Percentiles rank a stretch among this genome's conserved stretches.
phyloP scores from a whole-genome alignment of 2,113 vertebrate species.

The Talpa occidentalis region DNA sequence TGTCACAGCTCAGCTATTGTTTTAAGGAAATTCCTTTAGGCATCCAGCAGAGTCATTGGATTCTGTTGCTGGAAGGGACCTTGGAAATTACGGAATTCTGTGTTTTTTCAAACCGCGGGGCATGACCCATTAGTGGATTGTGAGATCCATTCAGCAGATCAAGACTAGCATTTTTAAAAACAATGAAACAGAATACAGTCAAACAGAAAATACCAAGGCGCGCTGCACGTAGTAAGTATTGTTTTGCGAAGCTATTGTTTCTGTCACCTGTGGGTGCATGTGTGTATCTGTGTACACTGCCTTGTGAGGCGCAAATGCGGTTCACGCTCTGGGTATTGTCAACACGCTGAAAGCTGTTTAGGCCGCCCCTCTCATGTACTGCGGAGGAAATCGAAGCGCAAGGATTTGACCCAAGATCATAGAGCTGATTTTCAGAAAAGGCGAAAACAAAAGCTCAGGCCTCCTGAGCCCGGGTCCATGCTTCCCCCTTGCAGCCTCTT shows the following conservation, averaged over 20 bases:
- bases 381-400: neutral
- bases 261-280: neutral
- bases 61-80: conserved; percentile 50
- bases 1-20: conserved; percentile 59
- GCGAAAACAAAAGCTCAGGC: neutral
- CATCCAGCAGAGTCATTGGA: conserved; percentile 43
- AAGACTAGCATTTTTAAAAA: conserved; percentile 60
- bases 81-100: conserved; percentile 34
- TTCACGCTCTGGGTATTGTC: neutral
- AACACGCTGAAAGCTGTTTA: neutral
- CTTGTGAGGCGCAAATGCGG: neutral
- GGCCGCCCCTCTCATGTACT: neutral
- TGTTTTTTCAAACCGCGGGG: conserved; percentile 38
- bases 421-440: conserved; percentile 30
- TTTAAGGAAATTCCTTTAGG: conserved; percentile 60
- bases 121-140: conserved; percentile 51
- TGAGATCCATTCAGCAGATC: conserved; percentile 65
- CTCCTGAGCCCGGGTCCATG: neutral
- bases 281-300: neutral
- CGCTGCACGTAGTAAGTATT: neutral
- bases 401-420: conserved; percentile 31
- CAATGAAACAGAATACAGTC: conserved; percentile 39
- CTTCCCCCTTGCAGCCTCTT: neutral
- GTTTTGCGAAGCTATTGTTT: conserved; percentile 49
- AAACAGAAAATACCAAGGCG: conserved; percentile 38